These are phyloP conservation scores for Acholoe squamosa DNA, from an alignment of 2,888 invertebrate species.

Conservation along the genomic window DNA sequence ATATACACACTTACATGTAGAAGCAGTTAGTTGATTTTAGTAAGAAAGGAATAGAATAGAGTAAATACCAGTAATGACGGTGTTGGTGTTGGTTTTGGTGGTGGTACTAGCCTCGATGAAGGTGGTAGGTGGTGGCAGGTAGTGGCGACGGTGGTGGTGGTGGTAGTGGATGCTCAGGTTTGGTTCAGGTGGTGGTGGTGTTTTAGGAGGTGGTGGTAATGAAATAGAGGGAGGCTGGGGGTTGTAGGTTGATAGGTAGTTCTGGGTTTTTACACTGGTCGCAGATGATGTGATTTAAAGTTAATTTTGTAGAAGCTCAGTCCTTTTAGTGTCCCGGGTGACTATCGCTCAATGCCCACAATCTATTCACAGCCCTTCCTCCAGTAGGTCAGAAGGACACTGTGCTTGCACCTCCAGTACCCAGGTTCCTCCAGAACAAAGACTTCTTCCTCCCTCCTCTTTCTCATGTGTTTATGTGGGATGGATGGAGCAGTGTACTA, in stretches of 20 bases:
- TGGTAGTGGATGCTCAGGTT: neutral
- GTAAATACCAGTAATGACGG: slow-evolving; percentile 16
- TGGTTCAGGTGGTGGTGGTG: neutral
- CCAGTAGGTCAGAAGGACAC: no score
- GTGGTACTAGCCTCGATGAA: neutral
- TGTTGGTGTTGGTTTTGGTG: neutral
- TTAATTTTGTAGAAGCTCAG: no score
- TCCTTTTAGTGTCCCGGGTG: no score
- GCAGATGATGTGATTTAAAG: neutral
- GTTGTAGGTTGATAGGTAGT: no score
- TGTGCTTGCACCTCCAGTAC: no score
- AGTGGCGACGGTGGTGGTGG: neutral
- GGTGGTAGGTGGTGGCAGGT: neutral
- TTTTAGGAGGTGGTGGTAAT: neutral
- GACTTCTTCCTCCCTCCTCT: neutral
- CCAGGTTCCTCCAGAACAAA: neutral
- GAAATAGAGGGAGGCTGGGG: no score
- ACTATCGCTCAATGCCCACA: no score
- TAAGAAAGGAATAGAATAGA: slow-evolving; percentile 26
- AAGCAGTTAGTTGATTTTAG: neutral
- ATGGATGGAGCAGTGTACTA: neutral
- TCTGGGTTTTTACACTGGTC: no score
- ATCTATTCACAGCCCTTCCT: no score
- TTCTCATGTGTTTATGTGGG: neutral
- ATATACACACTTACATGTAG: no score